Evolutionary conservation across 2,113 vertebrate genomes (phyloP), one percentile per base, ranked within the genome.

Genomic region (Conger conger): DNA sequence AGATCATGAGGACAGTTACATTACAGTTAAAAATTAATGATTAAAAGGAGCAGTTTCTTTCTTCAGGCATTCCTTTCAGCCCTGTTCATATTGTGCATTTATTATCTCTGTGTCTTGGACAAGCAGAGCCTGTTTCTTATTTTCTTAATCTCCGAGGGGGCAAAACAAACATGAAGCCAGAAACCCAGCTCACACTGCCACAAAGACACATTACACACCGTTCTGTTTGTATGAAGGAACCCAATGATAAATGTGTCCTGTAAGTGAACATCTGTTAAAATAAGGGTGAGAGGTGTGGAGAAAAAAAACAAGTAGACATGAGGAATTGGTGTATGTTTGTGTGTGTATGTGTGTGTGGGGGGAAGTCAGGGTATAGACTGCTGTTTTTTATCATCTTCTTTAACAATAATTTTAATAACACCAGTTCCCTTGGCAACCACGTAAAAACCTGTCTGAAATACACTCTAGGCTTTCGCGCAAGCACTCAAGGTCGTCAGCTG

Each of bases 401-500:
- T 20, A 57, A 11, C 23, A 20, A 27, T 63, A 13, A 3, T 73
- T 27, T 33, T 30, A 73, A 73, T 33, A 23, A 73, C 68, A n/a
- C 13, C n/a, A 11, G 68, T 30, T 11, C 30, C 68, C 68, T n/a
- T 73, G 15, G 68, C 68, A 73, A 73, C 68, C n/a, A 33, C 68
- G 68, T 33, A 73, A 73, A 20, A 33, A 0, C n/a, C 11, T 2
- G 11, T 30, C 68, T 13, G 9, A 8, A 73, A 73, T 60, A 73
- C 4, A 4, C 68, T 36, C 76, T 18, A 30, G 57, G 35, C 36
- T 63, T 73, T 73, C 81, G 16, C 53, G 27, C 40, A 15, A 3
- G 17, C 16, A 27, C 81, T 82, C 45, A 82, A 82, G 85, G 76
- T 82, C 50, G 42, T 73, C 68, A 73, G 27, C 68, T 27, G 68